Conservation (phyloP, 2,888 invertebrate species). For the Netelia inedita region DNA sequence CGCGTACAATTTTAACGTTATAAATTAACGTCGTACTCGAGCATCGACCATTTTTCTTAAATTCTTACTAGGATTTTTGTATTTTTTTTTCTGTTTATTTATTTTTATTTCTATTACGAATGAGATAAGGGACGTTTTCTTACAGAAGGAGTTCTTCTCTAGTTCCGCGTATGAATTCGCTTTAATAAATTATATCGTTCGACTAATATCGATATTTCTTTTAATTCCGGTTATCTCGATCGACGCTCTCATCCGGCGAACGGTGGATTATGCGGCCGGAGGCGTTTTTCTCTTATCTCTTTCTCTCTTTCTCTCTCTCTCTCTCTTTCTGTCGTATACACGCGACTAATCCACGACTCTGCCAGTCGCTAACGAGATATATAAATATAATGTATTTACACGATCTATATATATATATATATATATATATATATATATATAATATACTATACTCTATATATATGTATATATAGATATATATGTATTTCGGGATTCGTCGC, state of each 20-base stretch:
- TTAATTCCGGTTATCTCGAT: slow-evolving; percentile 51
- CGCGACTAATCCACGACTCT: slow-evolving; percentile 35
- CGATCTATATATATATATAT: neutral
- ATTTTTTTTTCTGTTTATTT: too few species aligned
- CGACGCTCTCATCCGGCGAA: slow-evolving; percentile 27
- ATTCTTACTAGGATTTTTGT: too few species aligned
- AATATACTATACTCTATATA: too few species aligned
- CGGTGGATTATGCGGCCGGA: slow-evolving; percentile 46
- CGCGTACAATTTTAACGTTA: neutral
- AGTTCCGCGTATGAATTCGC: neutral
- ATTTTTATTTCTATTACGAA: neutral
- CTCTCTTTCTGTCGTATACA: slow-evolving; percentile 10
- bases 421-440: slow-evolving; percentile 9
- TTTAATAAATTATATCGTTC: slow-evolving; percentile 25
- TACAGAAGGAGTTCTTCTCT: neutral
- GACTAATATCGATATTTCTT: slow-evolving; percentile 43
- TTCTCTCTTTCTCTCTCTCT: neutral
- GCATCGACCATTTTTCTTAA: too few species aligned
- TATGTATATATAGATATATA: slow-evolving; percentile 1
- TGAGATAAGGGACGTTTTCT: neutral
- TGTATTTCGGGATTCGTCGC: neutral
- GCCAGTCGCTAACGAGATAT: slow-evolving; percentile 28
- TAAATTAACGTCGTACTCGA: too few species aligned
- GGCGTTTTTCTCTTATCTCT: slow-evolving; percentile 66
- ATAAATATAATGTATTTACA: neutral